phyloP scores from a whole-genome alignment of 2,113 vertebrate genomes.

The Vulpes lagopus region DNA sequence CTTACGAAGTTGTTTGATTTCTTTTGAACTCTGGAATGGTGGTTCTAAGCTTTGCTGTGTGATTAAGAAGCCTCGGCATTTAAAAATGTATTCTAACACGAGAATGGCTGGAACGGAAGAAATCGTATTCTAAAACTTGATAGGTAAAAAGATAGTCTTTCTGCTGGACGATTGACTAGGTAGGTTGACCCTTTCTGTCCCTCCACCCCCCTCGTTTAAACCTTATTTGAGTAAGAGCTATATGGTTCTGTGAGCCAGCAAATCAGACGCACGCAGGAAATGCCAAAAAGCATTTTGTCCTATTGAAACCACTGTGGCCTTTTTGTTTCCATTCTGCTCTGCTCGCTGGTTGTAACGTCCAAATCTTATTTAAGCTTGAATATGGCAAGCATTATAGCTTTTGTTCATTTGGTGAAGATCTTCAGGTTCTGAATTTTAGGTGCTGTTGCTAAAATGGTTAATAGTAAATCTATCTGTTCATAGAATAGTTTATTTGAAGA shows the following conservation, averaged over 20 bases:
- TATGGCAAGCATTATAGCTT: background rate
- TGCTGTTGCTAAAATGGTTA: background rate
- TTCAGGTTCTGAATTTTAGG: background rate
- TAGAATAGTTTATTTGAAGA: conserved; percentile 29
- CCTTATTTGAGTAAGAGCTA: background rate
- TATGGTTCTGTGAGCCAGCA: background rate
- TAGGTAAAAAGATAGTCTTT: background rate
- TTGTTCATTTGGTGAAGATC: conserved; percentile 12
- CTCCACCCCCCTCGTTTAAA: background rate
- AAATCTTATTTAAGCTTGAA: background rate
- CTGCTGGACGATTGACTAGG: background rate
- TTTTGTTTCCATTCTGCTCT: conserved; percentile 38
- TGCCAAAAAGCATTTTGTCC: background rate
- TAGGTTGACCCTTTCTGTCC: background rate
- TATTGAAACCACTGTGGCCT: background rate
- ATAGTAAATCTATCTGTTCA: background rate
- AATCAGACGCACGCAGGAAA: background rate
- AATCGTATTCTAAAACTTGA: conserved; percentile 9
- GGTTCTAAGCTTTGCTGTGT: background rate
- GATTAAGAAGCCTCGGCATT: background rate
- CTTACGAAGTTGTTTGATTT: background rate
- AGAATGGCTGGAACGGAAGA: background rate
- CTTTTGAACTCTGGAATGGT: conserved; percentile 8
- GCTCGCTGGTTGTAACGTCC: background rate
- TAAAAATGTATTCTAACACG: background rate